A percentile compares a stretch with the other conserved stretches of the same genome.
Conservation (phyloP, 2,888 invertebrate species). For the Omphaloscelis lunosa region DNA sequence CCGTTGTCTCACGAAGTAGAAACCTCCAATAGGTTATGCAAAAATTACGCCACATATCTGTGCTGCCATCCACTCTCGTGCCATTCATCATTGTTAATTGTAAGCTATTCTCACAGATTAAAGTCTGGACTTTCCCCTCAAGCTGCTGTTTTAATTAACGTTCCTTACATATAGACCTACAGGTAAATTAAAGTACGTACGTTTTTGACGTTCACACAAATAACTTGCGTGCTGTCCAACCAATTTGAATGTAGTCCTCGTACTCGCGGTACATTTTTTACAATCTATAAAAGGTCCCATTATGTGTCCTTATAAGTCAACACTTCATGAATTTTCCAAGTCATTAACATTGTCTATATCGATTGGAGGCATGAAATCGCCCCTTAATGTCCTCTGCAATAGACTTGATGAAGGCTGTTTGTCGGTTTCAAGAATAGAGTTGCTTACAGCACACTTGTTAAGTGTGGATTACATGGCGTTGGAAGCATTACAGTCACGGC, state of each 20-base stretch:
- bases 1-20: conserved; percentile 73
- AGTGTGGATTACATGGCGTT: conserved; percentile 20
- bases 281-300: conserved; percentile 33
- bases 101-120: conserved; percentile 75
- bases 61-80: conserved; percentile 65
- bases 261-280: conserved; percentile 23
- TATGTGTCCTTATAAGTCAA: conserved; percentile 36
- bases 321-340: conserved; percentile 42
- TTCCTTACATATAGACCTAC: conserved; percentile 29
- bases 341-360: conserved; percentile 51
- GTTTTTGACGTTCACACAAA: neutral
- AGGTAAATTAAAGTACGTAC: conserved; percentile 10
- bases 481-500: conserved; percentile 40
- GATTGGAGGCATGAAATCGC: conserved; percentile 43
- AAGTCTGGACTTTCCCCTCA: conserved; percentile 71
- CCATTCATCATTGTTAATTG: conserved; percentile 74
- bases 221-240: conserved; percentile 4
- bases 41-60: conserved; percentile 77
- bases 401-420: conserved; percentile 40
- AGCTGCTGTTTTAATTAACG: conserved; percentile 52
- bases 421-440: conserved; percentile 34
- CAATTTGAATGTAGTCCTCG: conserved; percentile 21
- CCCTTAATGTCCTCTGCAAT: conserved; percentile 41
- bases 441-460: conserved; percentile 40
- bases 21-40: conserved; percentile 77